These are phyloP conservation scores for Pollenia angustigena DNA, from an alignment of 2,888 invertebrate genomes.

Conservation along the genomic window DNA sequence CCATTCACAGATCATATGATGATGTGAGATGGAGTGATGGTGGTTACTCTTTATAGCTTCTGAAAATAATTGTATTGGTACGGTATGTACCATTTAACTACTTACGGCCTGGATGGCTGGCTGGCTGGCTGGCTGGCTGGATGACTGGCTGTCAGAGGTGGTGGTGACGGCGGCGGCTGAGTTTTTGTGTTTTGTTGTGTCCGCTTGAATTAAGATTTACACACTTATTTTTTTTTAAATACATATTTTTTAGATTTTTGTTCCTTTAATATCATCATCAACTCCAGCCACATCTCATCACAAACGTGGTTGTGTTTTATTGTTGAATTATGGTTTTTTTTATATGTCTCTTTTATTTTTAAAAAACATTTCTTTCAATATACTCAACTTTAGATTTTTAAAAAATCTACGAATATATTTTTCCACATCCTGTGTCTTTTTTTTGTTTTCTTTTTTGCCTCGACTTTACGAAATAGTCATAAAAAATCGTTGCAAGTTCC, in stretches of 20 bases:
- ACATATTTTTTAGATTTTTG: constrained; percentile 30
- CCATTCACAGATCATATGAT: constrained; percentile 56
- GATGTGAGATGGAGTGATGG: constrained; percentile 45
- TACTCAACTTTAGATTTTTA: constrained; percentile 40
- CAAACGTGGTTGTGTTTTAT: constrained; percentile 53
- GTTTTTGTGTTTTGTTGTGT: constrained; percentile 55
- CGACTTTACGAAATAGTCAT: constrained; percentile 20
- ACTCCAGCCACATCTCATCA: constrained; percentile 43
- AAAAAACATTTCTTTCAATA: constrained; percentile 53
- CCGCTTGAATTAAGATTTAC: constrained; percentile 69
- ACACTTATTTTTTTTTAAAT: constrained; percentile 55
- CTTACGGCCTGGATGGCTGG: constrained; percentile 12
- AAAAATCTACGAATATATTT: constrained; percentile 62
- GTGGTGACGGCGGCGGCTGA: constrained; percentile 31
- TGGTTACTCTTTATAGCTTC: constrained; percentile 71
- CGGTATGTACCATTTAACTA: constrained; percentile 41
- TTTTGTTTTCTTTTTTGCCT: constrained; percentile 20
- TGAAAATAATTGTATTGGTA: constrained; percentile 67
- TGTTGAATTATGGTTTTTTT: constrained; percentile 49
- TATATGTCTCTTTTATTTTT: constrained; percentile 28
- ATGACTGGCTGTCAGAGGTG: not conserved
- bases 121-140: not conserved
- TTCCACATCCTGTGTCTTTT: constrained; percentile 69
- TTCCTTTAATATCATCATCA: constrained; percentile 27
- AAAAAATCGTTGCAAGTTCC: constrained; percentile 51